Base-by-base conservation (phyloP, 2,888 invertebrate species). In the Molanna angustata region DNA sequence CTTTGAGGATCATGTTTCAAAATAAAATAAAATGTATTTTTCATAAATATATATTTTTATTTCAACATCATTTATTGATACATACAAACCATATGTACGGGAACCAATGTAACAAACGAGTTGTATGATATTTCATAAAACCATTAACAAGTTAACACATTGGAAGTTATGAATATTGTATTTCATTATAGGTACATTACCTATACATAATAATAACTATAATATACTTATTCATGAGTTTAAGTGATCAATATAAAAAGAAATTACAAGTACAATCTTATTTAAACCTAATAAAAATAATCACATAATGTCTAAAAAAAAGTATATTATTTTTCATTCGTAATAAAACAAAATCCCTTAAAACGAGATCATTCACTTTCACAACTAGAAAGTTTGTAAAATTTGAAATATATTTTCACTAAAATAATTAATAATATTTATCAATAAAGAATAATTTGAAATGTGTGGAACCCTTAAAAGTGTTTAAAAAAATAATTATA, bases 31-130 rank as follows among this genome's bases (percentile, higher is more conserved):
- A 33, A 35, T 2, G 4, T n/a, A 44, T 51, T 46, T 52, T 52
- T 39, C 47, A 52, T 52, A 52, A 57, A 77, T 76, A 77, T 76
- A 77, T 54, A 50, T 54, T 75, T 57, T 76, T 75, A 74, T 74
- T 71, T 76, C 74, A 74, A 76, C 74, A 75, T 76, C 76, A 74
- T 76, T 76, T 76, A 76, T 76, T 76, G 75, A 76, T 76, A 76
- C 76, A 76, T 76, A 76, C 76, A 75, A 69, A n/a, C n/a, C n/a
- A n/a, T n/a, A n/a, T n/a, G n/a, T n/a, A n/a, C n/a, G n/a, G n/a
- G n/a, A n/a, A n/a, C n/a, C n/a, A n/a, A n/a, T n/a, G n/a, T n/a
- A n/a, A n/a, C n/a, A n/a, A n/a, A n/a, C n/a, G n/a, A n/a, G n/a
- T n/a, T n/a, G n/a, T n/a, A n/a, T n/a, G n/a, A n/a, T n/a, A n/a